A percentile compares a stretch with the other conserved stretches of the same genome.
Conservation (phyloP, 2,888 invertebrate species). For the Leptopilina syphax region DNA sequence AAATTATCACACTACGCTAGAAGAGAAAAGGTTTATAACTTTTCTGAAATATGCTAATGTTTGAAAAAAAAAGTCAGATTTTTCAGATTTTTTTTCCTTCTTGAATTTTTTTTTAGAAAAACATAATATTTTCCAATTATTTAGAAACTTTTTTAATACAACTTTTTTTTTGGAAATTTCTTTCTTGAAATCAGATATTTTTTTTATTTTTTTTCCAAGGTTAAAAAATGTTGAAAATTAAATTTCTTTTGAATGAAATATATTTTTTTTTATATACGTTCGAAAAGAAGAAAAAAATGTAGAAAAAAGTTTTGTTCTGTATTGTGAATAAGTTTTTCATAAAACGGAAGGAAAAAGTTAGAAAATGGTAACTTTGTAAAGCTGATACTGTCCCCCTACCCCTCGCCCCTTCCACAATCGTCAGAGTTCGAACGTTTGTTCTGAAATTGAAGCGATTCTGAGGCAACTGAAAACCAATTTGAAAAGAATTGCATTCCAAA, state of each 20-base stretch:
- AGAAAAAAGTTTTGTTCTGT: not conserved
- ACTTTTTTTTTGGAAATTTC: no score
- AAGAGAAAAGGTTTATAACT: conserved; percentile 23
- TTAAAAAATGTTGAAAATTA: no score
- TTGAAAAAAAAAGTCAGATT: conserved; percentile 7
- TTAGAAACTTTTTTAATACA: no score
- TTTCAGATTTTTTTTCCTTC: conserved; percentile 16
- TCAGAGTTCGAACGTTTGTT: conserved; percentile 58
- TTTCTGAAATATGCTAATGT: conserved; percentile 1
- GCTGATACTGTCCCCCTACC: not conserved
- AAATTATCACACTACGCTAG: conserved; percentile 37
- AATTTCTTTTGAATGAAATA: no score
- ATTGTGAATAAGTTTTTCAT: conserved; percentile 8
- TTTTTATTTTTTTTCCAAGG: not conserved
- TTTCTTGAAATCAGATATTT: not conserved
- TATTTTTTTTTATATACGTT: no score
- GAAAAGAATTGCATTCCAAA: conserved; percentile 72
- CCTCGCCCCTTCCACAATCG: not conserved
- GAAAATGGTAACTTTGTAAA: conserved; percentile 18
- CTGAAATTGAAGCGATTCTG: conserved; percentile 69
- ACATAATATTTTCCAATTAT: no score
- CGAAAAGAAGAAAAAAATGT: no score
- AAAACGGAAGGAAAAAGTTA: not conserved
- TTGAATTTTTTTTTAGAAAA: not conserved
- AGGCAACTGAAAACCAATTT: conserved; percentile 71